Base-by-base conservation (phyloP, 2,888 invertebrate species). In the Bugula neritina region DNA sequence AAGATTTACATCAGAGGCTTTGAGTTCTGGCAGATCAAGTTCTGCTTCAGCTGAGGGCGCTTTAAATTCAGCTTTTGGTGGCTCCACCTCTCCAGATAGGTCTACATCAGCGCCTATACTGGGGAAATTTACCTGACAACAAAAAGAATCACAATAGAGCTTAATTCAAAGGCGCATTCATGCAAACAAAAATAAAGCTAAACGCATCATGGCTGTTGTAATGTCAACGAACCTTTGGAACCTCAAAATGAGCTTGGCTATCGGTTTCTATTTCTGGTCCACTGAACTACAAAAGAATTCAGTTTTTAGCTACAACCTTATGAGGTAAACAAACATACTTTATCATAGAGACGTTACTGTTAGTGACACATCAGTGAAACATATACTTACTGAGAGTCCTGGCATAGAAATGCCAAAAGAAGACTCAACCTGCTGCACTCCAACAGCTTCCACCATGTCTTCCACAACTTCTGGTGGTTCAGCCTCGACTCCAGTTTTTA, bases 51-150 rank as follows among this genome's bases (percentile, higher is more conserved):
- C 29, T 2, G 63, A 63, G 3, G 63, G 63, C 3, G 31, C 29
- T 31, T 63, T 63, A 17, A 43, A 5, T 17, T 43, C 43, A 25
- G 5, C 34, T 13, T 13, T 31, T 13, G 25, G 3, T 13, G 29
- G 25, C n/a, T 63, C 63, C 5, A 31, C 63, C 27, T 13, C 17
- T 13, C 63, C 63, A n/a, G 63, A 63, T 3, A 63, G 10, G n/a
- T 63, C 63, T 17, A 23, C n/a, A 31, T 63, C 63, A 10, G 27
- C 63, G n/a, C 31, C 63, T 13, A 63, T 31, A 3, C 29, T 63
- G 10, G 63, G 63, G 27, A 63, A 63, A 21, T 63, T 63, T 5
- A 63, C 63, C 63, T 63, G 57, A 21, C 17, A 57, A 57, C 57
- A 31, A 25, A 29, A 31, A 63, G 31, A 31, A 34, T 13, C 17